Conservation (phyloP, 2,797 vertebrate genomes). For the Gallirallus australis region DNA sequence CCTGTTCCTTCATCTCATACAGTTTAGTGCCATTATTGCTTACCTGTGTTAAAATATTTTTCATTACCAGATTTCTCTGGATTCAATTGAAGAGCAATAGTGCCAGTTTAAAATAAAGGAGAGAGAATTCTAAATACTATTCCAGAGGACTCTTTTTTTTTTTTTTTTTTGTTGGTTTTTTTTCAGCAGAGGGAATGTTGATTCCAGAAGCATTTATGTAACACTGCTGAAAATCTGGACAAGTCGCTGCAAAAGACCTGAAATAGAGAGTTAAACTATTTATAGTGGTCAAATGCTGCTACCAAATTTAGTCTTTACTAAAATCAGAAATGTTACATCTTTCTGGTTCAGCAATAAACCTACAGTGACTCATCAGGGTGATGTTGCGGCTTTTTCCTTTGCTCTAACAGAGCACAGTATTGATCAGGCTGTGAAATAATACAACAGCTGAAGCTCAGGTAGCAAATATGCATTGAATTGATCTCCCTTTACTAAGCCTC, state of each 20-base stretch:
- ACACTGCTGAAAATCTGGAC: background rate
- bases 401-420: constrained; percentile 81
- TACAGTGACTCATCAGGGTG: constrained; percentile 76
- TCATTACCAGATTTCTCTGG: background rate
- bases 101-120: background rate
- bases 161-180: background rate
- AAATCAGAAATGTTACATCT: constrained; percentile 66
- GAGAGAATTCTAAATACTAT: background rate
- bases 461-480: constrained; percentile 89
- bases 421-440: constrained; percentile 89
- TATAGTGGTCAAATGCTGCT: background rate
- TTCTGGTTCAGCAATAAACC: constrained; percentile 75
- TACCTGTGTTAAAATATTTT: background rate
- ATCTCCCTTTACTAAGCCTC: constrained; percentile 81
- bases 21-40: background rate
- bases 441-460: constrained; percentile 90
- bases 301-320: constrained; percentile 52
- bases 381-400: constrained; percentile 72
- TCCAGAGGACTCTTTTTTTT: background rate
- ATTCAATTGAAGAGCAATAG: background rate
- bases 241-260: background rate
- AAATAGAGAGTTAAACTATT: background rate
- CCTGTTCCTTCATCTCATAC: background rate
- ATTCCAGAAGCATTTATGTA: background rate
- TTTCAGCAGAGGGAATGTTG: background rate